Evolutionary conservation across 2,797 vertebrate genomes (phyloP).

Genomic region (Siniperca obscura): DNA sequence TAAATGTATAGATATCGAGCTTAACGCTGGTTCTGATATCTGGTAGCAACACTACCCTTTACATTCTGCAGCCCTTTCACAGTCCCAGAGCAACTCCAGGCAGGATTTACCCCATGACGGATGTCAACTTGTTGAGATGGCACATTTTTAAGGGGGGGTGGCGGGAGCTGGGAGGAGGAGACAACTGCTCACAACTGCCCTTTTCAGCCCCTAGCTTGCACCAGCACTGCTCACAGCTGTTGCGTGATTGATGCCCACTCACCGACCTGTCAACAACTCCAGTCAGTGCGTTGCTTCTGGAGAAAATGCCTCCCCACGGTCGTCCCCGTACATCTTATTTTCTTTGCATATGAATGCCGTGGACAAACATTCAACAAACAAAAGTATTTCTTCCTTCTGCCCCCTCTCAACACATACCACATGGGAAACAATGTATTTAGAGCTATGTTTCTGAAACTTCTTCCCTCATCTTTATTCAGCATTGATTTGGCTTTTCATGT

Average conservation of each 20-base stretch:
- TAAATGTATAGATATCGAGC: neutral
- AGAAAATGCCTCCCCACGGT: conserved; percentile 41
- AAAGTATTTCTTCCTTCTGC: conserved; percentile 20
- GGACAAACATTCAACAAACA: conserved; percentile 54
- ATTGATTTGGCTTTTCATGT: conserved; percentile 69
- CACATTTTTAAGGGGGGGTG: conserved; percentile 59
- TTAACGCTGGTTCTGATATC: neutral
- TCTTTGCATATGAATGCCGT: conserved; percentile 68
- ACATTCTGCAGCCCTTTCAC: conserved; percentile 13
- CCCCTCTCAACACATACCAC: conserved; percentile 39
- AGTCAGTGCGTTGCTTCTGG: conserved; percentile 43
- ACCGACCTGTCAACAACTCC: conserved; percentile 72
- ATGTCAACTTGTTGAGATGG: conserved; percentile 72
- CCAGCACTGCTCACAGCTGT: conserved; percentile 72
- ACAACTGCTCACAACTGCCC: conserved; percentile 56
- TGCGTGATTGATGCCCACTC: conserved; percentile 79
- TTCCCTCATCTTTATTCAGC: conserved; percentile 71
- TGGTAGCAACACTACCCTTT: neutral
- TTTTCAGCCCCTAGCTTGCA: conserved; percentile 51
- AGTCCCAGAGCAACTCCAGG: conserved; percentile 51
- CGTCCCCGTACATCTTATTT: conserved; percentile 46
- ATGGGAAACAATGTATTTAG: conserved; percentile 48
- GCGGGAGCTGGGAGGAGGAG: conserved; percentile 29
- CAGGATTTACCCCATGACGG: conserved; percentile 36
- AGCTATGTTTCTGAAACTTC: conserved; percentile 55